Base-by-base conservation (phyloP, 2,797 vertebrate genomes). In the Otus scops region DNA sequence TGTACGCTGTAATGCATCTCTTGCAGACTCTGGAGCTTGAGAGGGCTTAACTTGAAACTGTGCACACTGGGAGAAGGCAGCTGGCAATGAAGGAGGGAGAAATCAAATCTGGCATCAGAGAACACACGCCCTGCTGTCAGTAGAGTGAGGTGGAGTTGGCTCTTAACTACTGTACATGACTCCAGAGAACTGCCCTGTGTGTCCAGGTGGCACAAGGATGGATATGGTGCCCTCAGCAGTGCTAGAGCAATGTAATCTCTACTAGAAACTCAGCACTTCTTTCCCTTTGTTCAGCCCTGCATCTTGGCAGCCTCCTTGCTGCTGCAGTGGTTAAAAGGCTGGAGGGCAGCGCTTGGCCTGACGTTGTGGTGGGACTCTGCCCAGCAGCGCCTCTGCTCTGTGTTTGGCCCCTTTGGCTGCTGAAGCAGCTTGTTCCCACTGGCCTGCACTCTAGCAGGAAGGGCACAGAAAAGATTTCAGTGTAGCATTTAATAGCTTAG, bases 61-160 rank as follows among this genome's bases (percentile, higher is more conserved):
- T 45, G 36, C 18, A 32, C 0, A 0, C 0, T 16, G 7, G 59
- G 68, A 69, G 63, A 57, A 78, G n/a, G 48, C 22, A 73, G 27
- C 61, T 68, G 65, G 45, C 19, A 53, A 13, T 18, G 27, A 38
- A 5, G 19, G 61, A 75, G 32, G 51, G 43, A 51, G 57, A 64
- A 64, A 50, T 41, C 63, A 71, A 51, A 81, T 38, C 13, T 20
- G 23, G 27, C 1, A 0, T 32, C 36, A 79, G 79, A 59, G 68
- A 27, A 57, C 23, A 17, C 26, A 16, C 24, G 21, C 22, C 27
- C 18, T 47, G 9, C 19, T 65, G 36, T 81, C 64, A 18, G 36
- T 3, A 67, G 34, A 36, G 39, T 47, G 60, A 80, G 36, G 28
- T 56, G 48, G 43, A 88, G 12, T 3, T 80, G 64, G 36, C 38